Percentiles rank a stretch among this genome's conserved stretches.
Evolutionary conservation across 2,113 vertebrate genomes (phyloP).

Genomic region (Elgaria multicarinata): DNA sequence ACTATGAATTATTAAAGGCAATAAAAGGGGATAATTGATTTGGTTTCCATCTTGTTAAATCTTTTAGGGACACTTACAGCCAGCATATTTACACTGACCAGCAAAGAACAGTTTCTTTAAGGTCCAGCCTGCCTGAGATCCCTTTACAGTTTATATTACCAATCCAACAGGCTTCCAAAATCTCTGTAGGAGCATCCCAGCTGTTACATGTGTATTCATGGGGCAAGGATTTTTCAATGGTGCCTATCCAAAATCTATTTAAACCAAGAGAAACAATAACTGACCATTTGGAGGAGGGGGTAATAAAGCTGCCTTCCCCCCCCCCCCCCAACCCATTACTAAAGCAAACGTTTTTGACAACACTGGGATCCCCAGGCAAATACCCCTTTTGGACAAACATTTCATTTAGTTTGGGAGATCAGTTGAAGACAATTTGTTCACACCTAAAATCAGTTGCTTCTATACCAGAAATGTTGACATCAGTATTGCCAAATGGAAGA

Average conservation of each 20-base stretch:
- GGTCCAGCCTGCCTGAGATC: not conserved
- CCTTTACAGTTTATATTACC: not conserved
- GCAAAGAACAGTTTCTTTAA: not conserved
- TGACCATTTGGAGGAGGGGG: not conserved
- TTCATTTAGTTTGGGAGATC: not conserved
- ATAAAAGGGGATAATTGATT: not conserved
- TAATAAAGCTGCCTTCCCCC: rapidly evolving
- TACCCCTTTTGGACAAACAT: not conserved
- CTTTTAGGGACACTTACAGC: not conserved
- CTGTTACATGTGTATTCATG: not conserved
- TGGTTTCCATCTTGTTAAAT: not conserved
- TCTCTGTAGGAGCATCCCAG: not conserved
- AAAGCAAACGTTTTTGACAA: not conserved
- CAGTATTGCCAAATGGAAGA: not conserved
- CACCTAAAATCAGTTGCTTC: not conserved
- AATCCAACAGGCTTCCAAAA: slow-evolving; percentile 18
- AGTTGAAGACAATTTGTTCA: not conserved
- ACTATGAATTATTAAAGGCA: slow-evolving; percentile 24
- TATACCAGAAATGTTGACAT: not conserved
- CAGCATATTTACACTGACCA: not conserved
- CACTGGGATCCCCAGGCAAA: not conserved
- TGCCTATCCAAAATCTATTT: not conserved
- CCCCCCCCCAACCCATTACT: not conserved
- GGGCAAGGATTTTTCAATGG: rapidly evolving
- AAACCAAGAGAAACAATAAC: not conserved